Evolutionary conservation across 2,888 invertebrate species (phyloP), one percentile per base, ranked within the genome.

Genomic region (Corbicula japonica): DNA sequence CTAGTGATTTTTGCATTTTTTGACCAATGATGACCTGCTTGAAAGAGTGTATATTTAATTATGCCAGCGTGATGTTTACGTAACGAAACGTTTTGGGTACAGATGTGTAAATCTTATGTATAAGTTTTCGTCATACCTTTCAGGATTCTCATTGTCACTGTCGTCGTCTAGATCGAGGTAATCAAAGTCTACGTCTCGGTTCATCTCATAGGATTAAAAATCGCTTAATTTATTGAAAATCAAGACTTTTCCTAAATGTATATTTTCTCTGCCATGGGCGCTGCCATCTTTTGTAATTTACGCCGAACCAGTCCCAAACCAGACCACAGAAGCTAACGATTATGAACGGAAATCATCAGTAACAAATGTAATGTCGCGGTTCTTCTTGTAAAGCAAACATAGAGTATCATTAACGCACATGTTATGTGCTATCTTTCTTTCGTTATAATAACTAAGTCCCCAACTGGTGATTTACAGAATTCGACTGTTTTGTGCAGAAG

Each of bases 161-260:
- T 89, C 88, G 26, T 86, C 88, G 15, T 86, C 85, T 34, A 85
- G 76, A 62, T 85, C 83, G 18, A 85, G 62, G 50, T 80, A 84
- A 60, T 87, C 86, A 28, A 74, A 76, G 58, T 87, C 86, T 70
- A 60, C 77, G 63, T 88, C 84, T 34, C 69, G 38, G n/a, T 54
- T 54, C 66, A 66, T 66, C n/a, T n/a, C 44, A n/a, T 56, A 35
- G 10, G 28, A n/a, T 18, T 0, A 34, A 4, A 32, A 32, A 12
- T 21, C 35, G 52, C 15, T 30, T 52, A 15, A 52, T 18, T 8
- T 52, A 28, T 12, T 28, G 21, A 56, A 30, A 41, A 10, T 60
- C n/a, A 61, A n/a, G 28, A 18, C 26, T 10, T 21, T 21, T 18
- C 23, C 2, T 23, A 61, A 26, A 44, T 41, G 30, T 30, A 30